A percentile compares a stretch with the other conserved stretches of the same genome.
Evolutionary conservation across 2,797 vertebrate species (phyloP).

Genomic region (Smutsia gigantea): DNA sequence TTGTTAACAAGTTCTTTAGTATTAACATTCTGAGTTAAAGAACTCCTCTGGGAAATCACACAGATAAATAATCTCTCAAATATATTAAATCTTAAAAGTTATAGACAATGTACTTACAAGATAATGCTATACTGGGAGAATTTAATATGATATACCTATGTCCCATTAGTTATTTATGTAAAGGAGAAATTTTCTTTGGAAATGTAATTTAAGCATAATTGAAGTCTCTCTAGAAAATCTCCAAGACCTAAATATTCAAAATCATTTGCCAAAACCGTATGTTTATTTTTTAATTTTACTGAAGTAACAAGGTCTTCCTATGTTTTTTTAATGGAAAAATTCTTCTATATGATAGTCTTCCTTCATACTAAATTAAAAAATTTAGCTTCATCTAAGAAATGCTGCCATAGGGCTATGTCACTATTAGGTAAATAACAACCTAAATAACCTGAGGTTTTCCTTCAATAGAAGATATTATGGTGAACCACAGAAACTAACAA

Average conservation of each 20-base stretch:
- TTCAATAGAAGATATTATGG: not conserved
- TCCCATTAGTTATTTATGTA: slow-evolving; percentile 30
- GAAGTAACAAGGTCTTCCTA: not conserved
- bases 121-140: not conserved
- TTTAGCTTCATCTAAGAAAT: slow-evolving; percentile 39
- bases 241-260: slow-evolving; percentile 41
- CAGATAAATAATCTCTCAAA: slow-evolving; percentile 34
- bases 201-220: slow-evolving; percentile 23
- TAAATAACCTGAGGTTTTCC: not conserved
- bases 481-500: not conserved
- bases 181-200: slow-evolving; percentile 19
- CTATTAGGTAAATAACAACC: slow-evolving; percentile 18
- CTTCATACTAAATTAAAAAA: slow-evolving; percentile 50
- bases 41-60: not conserved
- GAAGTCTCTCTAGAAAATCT: slow-evolving; percentile 48
- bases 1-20: not conserved
- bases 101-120: not conserved
- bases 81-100: slow-evolving; percentile 47
- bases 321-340: slow-evolving; percentile 36
- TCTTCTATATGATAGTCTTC: not conserved
- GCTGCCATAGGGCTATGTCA: not conserved
- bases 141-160: not conserved
- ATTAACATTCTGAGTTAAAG: slow-evolving; percentile 31
- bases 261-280: slow-evolving; percentile 35
- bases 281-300: not conserved